These are phyloP conservation scores for Prionailurus viverrinus DNA, from an alignment of 2,113 vertebrate species.

Conservation along the genomic window DNA sequence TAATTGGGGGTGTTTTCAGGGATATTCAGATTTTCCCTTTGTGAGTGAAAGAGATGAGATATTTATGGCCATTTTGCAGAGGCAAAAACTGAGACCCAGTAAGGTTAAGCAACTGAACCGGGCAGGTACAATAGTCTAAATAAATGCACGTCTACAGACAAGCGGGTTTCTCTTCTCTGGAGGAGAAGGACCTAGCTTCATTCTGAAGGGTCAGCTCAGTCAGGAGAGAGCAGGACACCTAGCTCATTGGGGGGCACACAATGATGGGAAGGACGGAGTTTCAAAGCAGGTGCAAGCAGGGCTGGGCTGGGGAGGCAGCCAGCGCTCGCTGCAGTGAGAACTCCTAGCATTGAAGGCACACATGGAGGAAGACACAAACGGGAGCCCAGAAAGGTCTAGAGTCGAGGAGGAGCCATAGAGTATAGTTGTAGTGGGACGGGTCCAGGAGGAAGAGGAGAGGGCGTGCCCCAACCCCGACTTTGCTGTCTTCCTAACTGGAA, in stretches of 20 bases:
- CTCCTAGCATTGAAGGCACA: background rate
- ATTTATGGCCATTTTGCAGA: conserved; percentile 50
- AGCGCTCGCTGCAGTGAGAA: background rate
- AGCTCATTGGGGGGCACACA: background rate
- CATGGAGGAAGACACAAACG: background rate
- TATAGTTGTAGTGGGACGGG: background rate
- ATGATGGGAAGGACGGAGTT: no score
- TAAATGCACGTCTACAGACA: background rate
- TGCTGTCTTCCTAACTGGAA: background rate
- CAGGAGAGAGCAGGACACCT: background rate
- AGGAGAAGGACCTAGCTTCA: background rate
- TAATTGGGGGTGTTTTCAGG: background rate
- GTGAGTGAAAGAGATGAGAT: background rate
- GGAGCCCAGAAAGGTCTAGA: background rate
- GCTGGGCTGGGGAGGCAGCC: background rate
- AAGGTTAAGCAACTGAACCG: background rate
- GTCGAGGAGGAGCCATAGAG: background rate
- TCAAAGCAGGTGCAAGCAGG: rapidly evolving
- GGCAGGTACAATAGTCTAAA: background rate
- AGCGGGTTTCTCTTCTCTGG: background rate
- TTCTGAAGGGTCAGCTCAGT: background rate
- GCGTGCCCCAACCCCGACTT: rapidly evolving
- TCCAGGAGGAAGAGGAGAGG: background rate
- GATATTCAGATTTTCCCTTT: background rate
- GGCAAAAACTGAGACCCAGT: background rate